Evolutionary conservation across 30 jellyfish, hydroid and myxozoan genomes (phyloP).

Genomic region (Rhopilema esculentum): DNA sequence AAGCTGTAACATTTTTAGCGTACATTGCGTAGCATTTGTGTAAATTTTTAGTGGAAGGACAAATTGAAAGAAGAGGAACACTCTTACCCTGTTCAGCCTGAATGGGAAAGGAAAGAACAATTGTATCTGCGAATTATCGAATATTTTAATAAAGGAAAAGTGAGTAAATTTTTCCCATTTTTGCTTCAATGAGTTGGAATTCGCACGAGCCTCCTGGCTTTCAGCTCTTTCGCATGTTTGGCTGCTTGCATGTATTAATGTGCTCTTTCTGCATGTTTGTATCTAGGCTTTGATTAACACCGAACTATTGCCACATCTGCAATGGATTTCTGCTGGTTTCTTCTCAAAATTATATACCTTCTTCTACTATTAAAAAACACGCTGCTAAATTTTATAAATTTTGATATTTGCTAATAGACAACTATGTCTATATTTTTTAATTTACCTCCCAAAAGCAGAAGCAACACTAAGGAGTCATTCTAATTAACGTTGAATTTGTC

Average conservation of each 20-base stretch:
- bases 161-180: not conserved
- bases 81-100: constrained; percentile 85
- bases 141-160: constrained; percentile 93
- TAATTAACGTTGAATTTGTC: too few species aligned
- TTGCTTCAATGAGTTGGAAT: too few species aligned
- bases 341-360: too few species aligned
- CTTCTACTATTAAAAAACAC: too few species aligned
- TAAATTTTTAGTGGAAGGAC: constrained; percentile 95
- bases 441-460: too few species aligned
- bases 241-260: not conserved
- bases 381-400: too few species aligned
- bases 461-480: too few species aligned
- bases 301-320: too few species aligned
- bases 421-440: not conserved
- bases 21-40: too few species aligned
- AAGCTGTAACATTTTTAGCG: too few species aligned
- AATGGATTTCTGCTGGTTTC: too few species aligned
- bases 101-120: constrained; percentile 93
- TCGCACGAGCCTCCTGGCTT: not conserved
- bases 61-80: constrained; percentile 59
- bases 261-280: not conserved
- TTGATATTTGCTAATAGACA: too few species aligned
- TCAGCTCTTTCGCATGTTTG: not conserved
- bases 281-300: not conserved
- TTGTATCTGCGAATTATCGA: constrained; percentile 81